Evolutionary conservation across 1,140 invertebrate species (phyloP).

Genomic region (Drosophila orosa): DNA sequence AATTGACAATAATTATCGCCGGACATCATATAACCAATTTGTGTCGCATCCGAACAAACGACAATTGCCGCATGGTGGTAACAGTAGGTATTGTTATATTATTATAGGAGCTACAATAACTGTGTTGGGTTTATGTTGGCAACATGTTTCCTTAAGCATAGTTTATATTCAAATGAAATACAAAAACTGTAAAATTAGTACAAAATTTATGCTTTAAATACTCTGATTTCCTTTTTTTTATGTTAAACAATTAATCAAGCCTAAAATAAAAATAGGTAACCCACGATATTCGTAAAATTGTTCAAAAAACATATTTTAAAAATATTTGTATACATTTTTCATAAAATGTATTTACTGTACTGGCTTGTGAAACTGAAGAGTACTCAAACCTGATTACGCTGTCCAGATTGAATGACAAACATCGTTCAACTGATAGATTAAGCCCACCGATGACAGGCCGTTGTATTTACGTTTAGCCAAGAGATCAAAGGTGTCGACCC

Average conservation of each 20-base stretch:
- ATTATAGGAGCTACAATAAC: neutral
- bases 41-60: conserved; percentile 27
- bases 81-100: conserved; percentile 10
- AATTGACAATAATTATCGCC: conserved; percentile 60
- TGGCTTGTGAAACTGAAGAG: neutral
- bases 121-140: neutral
- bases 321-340: no score
- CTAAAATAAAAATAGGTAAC: neutral
- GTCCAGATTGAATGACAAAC: conserved; percentile 22
- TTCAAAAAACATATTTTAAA: no score
- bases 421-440: conserved; percentile 25
- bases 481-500: conserved; percentile 34
- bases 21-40: conserved; percentile 48
- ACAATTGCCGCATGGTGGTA: conserved; percentile 8
- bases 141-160: neutral
- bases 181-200: neutral
- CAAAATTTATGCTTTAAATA: neutral
- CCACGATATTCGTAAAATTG: no score
- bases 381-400: conserved; percentile 10
- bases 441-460: conserved; percentile 16
- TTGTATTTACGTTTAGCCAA: conserved; percentile 22
- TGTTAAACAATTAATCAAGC: no score
- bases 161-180: neutral
- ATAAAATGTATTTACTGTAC: neutral
- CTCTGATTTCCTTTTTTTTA: no score